These are phyloP conservation scores for Drosophila gunungcola DNA, from an alignment of 1,140 invertebrate species.

Conservation along the genomic window DNA sequence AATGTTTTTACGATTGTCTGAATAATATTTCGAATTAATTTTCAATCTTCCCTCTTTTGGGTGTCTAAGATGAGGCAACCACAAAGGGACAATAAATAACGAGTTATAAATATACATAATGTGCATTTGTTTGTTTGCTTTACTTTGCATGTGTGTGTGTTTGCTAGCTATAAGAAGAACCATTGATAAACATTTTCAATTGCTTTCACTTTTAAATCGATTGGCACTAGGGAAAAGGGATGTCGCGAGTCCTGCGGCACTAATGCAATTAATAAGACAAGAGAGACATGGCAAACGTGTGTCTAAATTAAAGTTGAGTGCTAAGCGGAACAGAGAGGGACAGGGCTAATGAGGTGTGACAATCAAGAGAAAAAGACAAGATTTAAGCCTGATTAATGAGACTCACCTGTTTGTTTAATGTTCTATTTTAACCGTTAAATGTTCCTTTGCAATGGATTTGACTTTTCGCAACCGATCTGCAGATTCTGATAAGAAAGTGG, in stretches of 20 bases:
- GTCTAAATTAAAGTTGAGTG: conserved; percentile 68
- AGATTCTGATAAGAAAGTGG: conserved; percentile 39
- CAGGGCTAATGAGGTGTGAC: conserved; percentile 69
- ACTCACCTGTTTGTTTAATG: conserved; percentile 39
- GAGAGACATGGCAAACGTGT: conserved; percentile 40
- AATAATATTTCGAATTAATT: neutral
- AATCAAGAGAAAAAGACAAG: conserved; percentile 29
- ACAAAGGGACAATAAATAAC: conserved; percentile 51
- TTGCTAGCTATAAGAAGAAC: conserved; percentile 3
- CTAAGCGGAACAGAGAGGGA: conserved; percentile 44
- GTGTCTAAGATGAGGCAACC: conserved; percentile 5
- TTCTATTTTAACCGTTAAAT: conserved; percentile 15
- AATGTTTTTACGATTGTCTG: neutral
- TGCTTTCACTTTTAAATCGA: conserved; percentile 37
- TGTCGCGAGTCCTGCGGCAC: conserved; percentile 11
- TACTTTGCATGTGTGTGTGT: conserved; percentile 4
- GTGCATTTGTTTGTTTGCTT: conserved; percentile 29
- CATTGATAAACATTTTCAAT: conserved; percentile 33
- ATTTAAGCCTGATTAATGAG: conserved; percentile 5
- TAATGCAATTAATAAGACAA: conserved; percentile 50
- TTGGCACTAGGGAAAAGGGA: neutral
- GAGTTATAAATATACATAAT: conserved; percentile 42
- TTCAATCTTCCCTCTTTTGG: conserved; percentile 4
- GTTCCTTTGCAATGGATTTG: conserved; percentile 9
- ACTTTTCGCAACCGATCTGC: conserved; percentile 44